A percentile compares a stretch with the other conserved stretches of the same genome.
These are phyloP conservation scores for Ruditapes philippinarum DNA, from an alignment of 1,140 invertebrate genomes.

Conservation along the genomic window DNA sequence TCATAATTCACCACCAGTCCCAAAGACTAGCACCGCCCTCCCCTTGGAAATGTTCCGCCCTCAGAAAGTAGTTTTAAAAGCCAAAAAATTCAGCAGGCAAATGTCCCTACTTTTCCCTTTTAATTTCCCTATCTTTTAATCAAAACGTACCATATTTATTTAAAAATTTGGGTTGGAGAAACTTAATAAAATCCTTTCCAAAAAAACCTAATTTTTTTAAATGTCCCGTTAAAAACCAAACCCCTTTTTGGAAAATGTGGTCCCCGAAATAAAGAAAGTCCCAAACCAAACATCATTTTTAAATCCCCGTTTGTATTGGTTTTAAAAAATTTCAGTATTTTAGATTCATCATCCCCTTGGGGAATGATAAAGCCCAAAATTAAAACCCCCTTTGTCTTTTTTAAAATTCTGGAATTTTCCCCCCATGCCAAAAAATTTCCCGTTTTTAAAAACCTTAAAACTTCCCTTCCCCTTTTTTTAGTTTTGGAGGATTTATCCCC, in stretches of 20 bases:
- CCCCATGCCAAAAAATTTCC: constrained; percentile 61
- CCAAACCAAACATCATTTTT: constrained; percentile 55
- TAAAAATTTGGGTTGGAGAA: too few species aligned
- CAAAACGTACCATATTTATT: constrained; percentile 50
- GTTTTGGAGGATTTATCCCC: constrained; percentile 52
- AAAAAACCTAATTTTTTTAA: constrained; percentile 65
- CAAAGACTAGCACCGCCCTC: constrained; percentile 71
- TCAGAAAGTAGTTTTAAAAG: constrained; percentile 71
- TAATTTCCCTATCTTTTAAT: constrained; percentile 61
- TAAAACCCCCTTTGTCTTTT: constrained; percentile 65
- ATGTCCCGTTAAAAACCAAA: constrained; percentile 45
- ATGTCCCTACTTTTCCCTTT: constrained; percentile 72
- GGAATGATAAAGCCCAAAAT: constrained; percentile 63
- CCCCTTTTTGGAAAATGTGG: constrained; percentile 67
- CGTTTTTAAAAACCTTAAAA: constrained; percentile 69
- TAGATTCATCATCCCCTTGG: neutral
- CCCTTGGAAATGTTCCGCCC: constrained; percentile 70
- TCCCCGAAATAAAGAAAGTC: constrained; percentile 59
- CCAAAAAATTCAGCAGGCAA: constrained; percentile 66
- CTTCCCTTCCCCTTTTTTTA: neutral
- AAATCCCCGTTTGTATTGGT: neutral
- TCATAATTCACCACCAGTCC: constrained; percentile 73
- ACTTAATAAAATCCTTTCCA: constrained; percentile 55
- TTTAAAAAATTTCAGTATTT: neutral
- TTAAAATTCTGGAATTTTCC: constrained; percentile 61